Evolutionary conservation across 2,888 invertebrate genomes (phyloP), one percentile per base, ranked within the genome.

Genomic region (Sisyra nigra): DNA sequence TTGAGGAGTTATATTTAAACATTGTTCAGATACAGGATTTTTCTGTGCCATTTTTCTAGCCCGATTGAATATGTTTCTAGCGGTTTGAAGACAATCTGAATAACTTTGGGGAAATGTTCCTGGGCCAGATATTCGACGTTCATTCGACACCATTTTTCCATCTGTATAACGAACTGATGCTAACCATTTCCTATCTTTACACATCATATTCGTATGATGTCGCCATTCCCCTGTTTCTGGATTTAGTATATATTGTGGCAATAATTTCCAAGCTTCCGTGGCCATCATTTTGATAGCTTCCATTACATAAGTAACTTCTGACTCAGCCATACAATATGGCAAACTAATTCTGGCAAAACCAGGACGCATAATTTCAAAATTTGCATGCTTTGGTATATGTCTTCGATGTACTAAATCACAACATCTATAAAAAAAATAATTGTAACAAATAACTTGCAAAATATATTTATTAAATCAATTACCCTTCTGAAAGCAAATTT

Each of bases 211-310:
- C 0, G 81, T 75, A 54, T 80, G 79, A 56, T 91, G 89, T 47
- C 80, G 74, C 89, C 91, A 92, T 59, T 89, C 88, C 0, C 86
- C 91, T 0, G 87, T 88, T 57, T 87, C 80, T 4, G 83, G 74
- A 57, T 89, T 86, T n/a, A 88, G 74, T 8, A 79, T 72, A 57
- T 91, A 91, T 59, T 88, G 83, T 0, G 91, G 91, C 42, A 92
- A 60, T 34, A 92, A 71, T 55, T 86, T 86, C 85, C 89, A 89
- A 0, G 81, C 91, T 65, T 88, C 80, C 3, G 84, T 80, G 1
- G 89, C 87, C 0, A 89, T 84, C 78, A 88, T 80, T 59, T 81
- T 79, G 13, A 92, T 64, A 1, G 88, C 86, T 61, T 86, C 83
- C 50, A 89, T 65, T 2, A 89, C 75, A 58, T 84, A 91, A 1